Conservation (phyloP, 1,140 invertebrate genomes). For the Drosophila rhopaloa region DNA sequence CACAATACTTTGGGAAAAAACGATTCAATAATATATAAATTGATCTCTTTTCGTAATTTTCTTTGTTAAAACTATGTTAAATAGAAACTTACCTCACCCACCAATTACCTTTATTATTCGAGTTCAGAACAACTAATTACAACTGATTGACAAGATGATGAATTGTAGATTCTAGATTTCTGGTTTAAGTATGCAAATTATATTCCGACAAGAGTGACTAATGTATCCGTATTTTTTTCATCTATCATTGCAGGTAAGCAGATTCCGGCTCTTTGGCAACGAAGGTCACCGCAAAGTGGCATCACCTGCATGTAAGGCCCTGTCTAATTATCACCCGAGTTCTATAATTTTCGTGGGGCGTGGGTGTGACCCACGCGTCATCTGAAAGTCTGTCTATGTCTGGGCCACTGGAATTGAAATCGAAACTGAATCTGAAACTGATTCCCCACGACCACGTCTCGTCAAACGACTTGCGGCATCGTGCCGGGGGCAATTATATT, state of each 20-base stretch:
- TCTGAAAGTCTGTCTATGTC: slow-evolving; percentile 7
- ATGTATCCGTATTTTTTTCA: slow-evolving; percentile 22
- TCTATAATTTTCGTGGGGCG: slow-evolving; percentile 12
- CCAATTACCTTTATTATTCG: background rate
- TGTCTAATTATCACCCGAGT: slow-evolving; percentile 60
- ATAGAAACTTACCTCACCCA: background rate
- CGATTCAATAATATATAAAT: background rate
- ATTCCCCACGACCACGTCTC: slow-evolving; percentile 7
- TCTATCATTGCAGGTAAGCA: slow-evolving; percentile 67
- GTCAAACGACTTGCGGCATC: slow-evolving; percentile 58
- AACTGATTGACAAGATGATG: slow-evolving; percentile 29
- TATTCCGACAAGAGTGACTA: slow-evolving; percentile 35
- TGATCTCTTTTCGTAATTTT: background rate
- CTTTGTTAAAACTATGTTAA: background rate
- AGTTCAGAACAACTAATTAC: slow-evolving; percentile 15
- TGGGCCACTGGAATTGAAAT: slow-evolving; percentile 47
- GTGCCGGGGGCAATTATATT: slow-evolving; percentile 74
- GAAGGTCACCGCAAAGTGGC: slow-evolving; percentile 48
- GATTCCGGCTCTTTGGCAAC: slow-evolving; percentile 9
- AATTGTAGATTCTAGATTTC: slow-evolving; percentile 21
- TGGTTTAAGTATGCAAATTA: slow-evolving; percentile 30
- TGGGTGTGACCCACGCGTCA: slow-evolving; percentile 68
- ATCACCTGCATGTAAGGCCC: slow-evolving; percentile 42
- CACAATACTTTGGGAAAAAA: no score
- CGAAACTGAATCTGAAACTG: slow-evolving; percentile 36